Evolutionary conservation across 2,888 invertebrate genomes (phyloP).

Genomic region (Oscheius sp.): DNA sequence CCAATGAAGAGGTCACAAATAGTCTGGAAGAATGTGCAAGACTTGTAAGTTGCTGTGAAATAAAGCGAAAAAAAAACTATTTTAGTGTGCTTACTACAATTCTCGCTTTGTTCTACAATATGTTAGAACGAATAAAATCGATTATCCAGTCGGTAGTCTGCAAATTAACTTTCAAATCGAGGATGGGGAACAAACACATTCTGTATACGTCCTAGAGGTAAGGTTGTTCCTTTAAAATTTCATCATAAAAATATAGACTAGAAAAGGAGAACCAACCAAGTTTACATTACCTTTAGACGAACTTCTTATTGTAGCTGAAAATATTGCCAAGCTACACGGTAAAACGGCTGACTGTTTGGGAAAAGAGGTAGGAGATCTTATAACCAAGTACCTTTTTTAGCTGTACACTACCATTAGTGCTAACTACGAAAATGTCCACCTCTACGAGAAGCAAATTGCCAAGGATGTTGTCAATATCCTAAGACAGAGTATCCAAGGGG

Average conservation of each 20-base stretch:
- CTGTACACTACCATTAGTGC: slow-evolving; percentile 39
- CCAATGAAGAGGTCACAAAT: slow-evolving; percentile 40
- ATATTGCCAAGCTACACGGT: slow-evolving; percentile 49
- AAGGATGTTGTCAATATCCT: slow-evolving; percentile 33
- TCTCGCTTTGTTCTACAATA: slow-evolving; percentile 51
- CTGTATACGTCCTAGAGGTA: slow-evolving; percentile 38
- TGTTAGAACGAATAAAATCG: slow-evolving; percentile 42
- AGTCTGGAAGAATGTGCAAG: slow-evolving; percentile 50
- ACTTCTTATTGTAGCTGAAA: slow-evolving; percentile 41
- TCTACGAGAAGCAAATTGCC: slow-evolving; percentile 34
- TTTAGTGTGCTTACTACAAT: slow-evolving; percentile 55
- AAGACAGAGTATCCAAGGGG: slow-evolving; percentile 6
- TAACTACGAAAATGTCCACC: slow-evolving; percentile 42
- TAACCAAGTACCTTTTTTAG: background rate
- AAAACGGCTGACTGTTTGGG: slow-evolving; percentile 25
- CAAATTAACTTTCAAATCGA: slow-evolving; percentile 34
- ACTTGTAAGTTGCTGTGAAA: slow-evolving; percentile 33
- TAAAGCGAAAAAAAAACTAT: background rate
- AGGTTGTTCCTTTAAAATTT: background rate
- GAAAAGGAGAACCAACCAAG: background rate
- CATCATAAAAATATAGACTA: background rate
- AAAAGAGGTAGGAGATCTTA: slow-evolving; percentile 8
- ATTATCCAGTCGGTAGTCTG: slow-evolving; percentile 32
- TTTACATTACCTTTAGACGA: slow-evolving; percentile 35
- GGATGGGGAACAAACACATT: slow-evolving; percentile 42